These are phyloP conservation scores for Montifringilla adamsi DNA, from an alignment of 2,113 vertebrate genomes.

Conservation along the genomic window DNA sequence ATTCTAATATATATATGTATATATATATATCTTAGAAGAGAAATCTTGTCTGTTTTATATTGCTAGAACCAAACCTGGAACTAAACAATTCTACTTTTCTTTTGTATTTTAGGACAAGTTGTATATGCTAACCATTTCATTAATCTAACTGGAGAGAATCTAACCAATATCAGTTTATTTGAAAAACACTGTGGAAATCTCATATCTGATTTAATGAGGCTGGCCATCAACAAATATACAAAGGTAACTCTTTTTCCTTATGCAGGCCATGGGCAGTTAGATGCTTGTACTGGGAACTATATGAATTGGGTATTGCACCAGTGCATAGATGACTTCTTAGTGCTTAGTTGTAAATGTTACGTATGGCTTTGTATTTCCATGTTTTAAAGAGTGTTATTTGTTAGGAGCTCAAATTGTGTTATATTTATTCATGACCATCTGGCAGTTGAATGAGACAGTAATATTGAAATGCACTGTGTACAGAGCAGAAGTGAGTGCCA, in stretches of 20 bases:
- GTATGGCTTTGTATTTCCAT: constrained; percentile 18
- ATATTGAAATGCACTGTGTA: constrained; percentile 58
- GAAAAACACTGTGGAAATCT: constrained; percentile 89
- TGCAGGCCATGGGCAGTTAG: background rate
- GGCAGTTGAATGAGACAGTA: constrained; percentile 43
- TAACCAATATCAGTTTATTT: constrained; percentile 89
- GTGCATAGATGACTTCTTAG: background rate
- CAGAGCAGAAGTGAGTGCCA: constrained; percentile 52
- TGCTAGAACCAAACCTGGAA: background rate
- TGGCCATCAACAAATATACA: constrained; percentile 85
- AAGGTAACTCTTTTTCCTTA: constrained; percentile 80
- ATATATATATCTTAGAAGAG: background rate
- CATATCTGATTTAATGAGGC: constrained; percentile 83
- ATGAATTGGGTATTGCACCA: background rate
- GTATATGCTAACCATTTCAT: constrained; percentile 89
- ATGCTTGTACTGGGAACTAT: background rate
- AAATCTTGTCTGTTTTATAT: background rate
- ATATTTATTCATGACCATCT: constrained; percentile 61
- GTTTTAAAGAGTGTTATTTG: constrained; percentile 59
- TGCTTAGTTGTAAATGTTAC: constrained; percentile 27
- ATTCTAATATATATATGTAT: background rate
- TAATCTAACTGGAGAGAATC: constrained; percentile 87
- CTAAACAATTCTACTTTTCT: constrained; percentile 20
- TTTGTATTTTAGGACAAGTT: constrained; percentile 82
- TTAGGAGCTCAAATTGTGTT: constrained; percentile 58